Evolutionary conservation across 2,888 invertebrate species (phyloP), one percentile per base, ranked within the genome.

Genomic region (Tachina lurida): DNA sequence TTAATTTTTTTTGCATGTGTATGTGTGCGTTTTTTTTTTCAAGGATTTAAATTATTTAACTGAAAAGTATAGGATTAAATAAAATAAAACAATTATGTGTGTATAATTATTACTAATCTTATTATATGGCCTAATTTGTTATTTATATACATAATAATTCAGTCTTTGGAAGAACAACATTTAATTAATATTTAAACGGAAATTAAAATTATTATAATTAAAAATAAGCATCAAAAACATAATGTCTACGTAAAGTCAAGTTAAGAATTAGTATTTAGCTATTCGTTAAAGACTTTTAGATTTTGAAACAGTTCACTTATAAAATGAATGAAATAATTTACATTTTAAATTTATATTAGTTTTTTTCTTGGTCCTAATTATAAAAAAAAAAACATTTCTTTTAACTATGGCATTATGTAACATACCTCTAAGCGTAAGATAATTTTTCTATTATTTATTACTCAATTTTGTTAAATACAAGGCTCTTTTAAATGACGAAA

Each of bases 151-250:
- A 89, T 88, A 89, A 89, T 89, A 91, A 90, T 91, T 91, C 91
- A 91, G 91, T 91, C 91, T 91, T 91, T 91, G 91, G 91, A 91
- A 91, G 92, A 91, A 91, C 90, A 91, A 91, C 89, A 89, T 90
- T 84, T 85, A 84, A 73, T 71, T 71, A 85, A 76, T 65, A 49
- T 45, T 52, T 60, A 79, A 31, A 85, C 43, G 22, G 68, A 63
- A 22, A 58, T 5, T n/a, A 45, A 71, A 47, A 13, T 15, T 22
- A 63, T 13, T 31, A 60, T 12, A 62, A 8, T 3, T 19, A 54
- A 19, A 54, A 22, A 54, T 17, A 10, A 52, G n/a, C 3, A 17
- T 52, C 10, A 17, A 7, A 31, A 31, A 31, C 31, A 31, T 5
- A 31, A 31, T 31, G 31, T 31, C 31, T 31, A 7, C 31, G 31